Evolutionary conservation across 2,797 vertebrate genomes (phyloP).

Genomic region (Cyclopterus lumpus): DNA sequence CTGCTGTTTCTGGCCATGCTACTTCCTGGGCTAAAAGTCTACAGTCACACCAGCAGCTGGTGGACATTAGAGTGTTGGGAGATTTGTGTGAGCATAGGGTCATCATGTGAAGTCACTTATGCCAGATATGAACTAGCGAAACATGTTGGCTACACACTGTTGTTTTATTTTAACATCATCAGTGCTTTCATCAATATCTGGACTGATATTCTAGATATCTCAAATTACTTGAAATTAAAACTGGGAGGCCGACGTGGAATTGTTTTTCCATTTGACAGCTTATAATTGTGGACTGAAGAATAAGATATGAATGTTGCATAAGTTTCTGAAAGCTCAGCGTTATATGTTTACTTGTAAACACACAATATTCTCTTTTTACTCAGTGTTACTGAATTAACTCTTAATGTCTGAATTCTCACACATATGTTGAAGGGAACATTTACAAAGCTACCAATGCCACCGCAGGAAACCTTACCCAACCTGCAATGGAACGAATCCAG

Average conservation of each 20-base stretch:
- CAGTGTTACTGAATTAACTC: too few relatives aligned
- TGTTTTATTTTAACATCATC: too few relatives aligned
- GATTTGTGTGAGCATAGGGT: background rate
- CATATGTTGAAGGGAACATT: too few relatives aligned
- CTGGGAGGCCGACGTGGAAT: background rate
- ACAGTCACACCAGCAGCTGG: background rate
- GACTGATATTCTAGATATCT: background rate
- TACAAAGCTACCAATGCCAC: too few relatives aligned
- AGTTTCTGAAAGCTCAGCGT: background rate
- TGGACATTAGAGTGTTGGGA: background rate
- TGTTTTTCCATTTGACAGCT: background rate
- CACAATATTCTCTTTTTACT: too few relatives aligned
- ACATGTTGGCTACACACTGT: background rate
- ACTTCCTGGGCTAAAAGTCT: background rate
- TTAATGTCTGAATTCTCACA: too few relatives aligned
- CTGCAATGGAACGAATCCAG: too few relatives aligned
- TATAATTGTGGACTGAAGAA: background rate
- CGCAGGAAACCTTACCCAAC: too few relatives aligned
- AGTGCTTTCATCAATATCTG: background rate
- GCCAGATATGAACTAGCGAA: too few relatives aligned
- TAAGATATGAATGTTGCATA: background rate
- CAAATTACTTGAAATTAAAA: background rate
- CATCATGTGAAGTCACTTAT: background rate
- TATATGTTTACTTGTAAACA: too few relatives aligned
- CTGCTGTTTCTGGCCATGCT: slow-evolving; percentile 10